Conservation (phyloP, 1,140 invertebrate genomes). For the Zaprionus camerounensis region DNA sequence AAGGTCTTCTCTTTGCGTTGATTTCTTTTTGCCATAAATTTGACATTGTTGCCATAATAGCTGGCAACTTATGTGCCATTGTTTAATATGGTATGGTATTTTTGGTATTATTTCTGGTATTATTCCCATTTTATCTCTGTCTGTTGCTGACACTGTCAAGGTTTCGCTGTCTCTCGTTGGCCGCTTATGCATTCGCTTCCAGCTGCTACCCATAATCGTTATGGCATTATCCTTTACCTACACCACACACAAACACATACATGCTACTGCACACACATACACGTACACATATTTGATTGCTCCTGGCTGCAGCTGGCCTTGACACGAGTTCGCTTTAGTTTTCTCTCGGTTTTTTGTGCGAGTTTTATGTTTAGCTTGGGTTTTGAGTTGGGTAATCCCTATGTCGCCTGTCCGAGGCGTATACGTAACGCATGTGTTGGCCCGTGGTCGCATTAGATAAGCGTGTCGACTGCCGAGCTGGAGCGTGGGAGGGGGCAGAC, state of each 20-base stretch:
- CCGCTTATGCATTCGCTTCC: neutral
- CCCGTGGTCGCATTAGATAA: slow-evolving; percentile 30
- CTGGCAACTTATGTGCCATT: neutral
- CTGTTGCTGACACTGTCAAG: neutral
- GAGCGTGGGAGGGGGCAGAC: neutral
- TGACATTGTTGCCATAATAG: neutral
- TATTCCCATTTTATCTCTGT: neutral
- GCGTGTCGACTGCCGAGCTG: slow-evolving; percentile 10
- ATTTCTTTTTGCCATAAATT: neutral
- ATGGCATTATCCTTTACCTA: slow-evolving; percentile 10
- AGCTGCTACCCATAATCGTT: slow-evolving; percentile 8
- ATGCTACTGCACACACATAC: too few relatives aligned
- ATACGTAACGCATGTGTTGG: slow-evolving; percentile 23
- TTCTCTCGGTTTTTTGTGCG: slow-evolving; percentile 7
- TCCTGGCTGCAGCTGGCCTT: slow-evolving; percentile 25
- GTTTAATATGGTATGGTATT: neutral
- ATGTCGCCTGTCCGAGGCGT: slow-evolving; percentile 18
- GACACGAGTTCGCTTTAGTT: slow-evolving; percentile 15
- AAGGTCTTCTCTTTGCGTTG: neutral
- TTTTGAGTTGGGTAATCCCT: slow-evolving; percentile 28
- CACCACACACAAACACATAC: neutral
- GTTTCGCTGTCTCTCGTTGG: neutral
- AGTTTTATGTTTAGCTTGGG: slow-evolving; percentile 33
- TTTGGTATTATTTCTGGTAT: neutral
- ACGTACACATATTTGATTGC: neutral